Base-by-base conservation (phyloP, 2,797 vertebrate species). In the Denticeps clupeoides region DNA sequence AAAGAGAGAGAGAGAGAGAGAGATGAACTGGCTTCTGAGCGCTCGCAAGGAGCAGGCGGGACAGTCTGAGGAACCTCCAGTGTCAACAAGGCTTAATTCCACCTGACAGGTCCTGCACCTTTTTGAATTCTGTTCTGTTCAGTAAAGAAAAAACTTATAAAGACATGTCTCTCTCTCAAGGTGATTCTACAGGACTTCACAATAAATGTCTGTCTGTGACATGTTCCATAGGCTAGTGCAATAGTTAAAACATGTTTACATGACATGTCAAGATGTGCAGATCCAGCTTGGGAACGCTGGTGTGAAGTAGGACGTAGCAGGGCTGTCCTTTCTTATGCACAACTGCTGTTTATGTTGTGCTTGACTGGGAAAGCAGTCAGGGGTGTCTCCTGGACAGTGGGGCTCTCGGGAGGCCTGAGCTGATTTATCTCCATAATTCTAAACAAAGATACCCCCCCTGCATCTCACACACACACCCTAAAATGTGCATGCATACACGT, bases 281-380 rank as follows among this genome's bases (percentile, higher is more conserved):
- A 19, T 9, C 24, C 4, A 26, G 13, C 49, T 53, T 49, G 45
- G 40, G 38, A 54, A 51, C 16, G 19, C 38, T 26, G 9, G 8
- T 38, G 26, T 9, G 37, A 41, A 26, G 6, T 5, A 1, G 9
- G 8, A 15, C 7, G 3, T 24, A 38, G 8, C 31, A 28, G 27
- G 48, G 24, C 29, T 50, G 51, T 33, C 21, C 47, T 45, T 26
- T 40, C 33, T 35, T 41, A 58, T 23, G 48, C 51, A 42, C 35
- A 15, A 24, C 48, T 32, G 28, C 28, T 57, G 55, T 58, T 58
- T 64, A 54, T 15, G 45, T 49, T 60, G 47, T 41, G 51, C 58
- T 55, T 41, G 24, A 44, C 10, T 54, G 37, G 51, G 48, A 58
- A 58, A 27, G 25, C 62, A 58, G 48, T 47, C 48, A 55, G 38